Base-by-base conservation (phyloP, 1,140 invertebrate genomes). In the Rhyzopertha dominica region DNA sequence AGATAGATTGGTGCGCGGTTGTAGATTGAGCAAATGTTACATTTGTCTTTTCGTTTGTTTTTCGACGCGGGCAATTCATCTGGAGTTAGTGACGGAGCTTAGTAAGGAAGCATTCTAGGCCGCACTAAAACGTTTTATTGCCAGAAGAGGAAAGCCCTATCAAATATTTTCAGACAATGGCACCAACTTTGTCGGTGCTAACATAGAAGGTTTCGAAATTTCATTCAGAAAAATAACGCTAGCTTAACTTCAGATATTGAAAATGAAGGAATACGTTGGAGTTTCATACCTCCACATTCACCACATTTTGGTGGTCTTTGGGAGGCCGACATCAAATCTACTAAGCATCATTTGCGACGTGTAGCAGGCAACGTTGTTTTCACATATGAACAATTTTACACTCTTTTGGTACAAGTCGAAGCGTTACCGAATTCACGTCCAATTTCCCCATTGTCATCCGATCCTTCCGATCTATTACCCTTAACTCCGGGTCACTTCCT, bases 301-400 rank as follows among this genome's bases (percentile, higher is more conserved):
- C 62, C 64, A 5, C 61, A 70, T 54, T 69, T 72, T 45, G 68
- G 69, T 17, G 68, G 68, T 5, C 16, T 68, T 13, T 69, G 65
- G 56, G 72, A 73, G 47, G 46, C 60, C 2, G 61, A 54, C 1
- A 57, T 73, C 1, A 67, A 67, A 49, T 51, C 46, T 13, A 49
- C 59, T 7, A 73, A 72, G 43, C 51, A 51, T 29, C 66, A 67
- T 46, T 38, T 70, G 4, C 31, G 50, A 13, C 49, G 56, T 1
- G 49, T 55, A 5, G 19, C 58, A 7, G 52, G 51, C 5, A 51
- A 29, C 47, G 22, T 42, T 26, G n/a, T n/a, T n/a, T n/a, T n/a
- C n/a, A n/a, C n/a, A n/a, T n/a, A n/a, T n/a, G n/a, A n/a, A n/a
- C n/a, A n/a, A n/a, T n/a, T n/a, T n/a, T n/a, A n/a, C n/a, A n/a